Percentiles rank a stretch among this genome's conserved stretches.
phyloP scores from a whole-genome alignment of 2,113 vertebrate species.

The Mixornis gularis region DNA sequence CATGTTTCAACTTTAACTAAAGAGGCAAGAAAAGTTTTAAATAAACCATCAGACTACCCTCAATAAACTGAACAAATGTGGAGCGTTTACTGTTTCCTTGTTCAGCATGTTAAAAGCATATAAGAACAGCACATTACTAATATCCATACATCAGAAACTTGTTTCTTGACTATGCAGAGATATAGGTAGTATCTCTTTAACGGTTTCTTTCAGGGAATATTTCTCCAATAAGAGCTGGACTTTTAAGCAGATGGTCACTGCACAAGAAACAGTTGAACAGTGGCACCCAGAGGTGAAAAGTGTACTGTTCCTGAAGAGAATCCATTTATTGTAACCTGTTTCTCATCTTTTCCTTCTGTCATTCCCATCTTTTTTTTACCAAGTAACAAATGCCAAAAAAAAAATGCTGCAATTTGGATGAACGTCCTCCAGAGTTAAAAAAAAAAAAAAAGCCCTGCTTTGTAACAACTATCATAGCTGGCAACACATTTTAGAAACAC shows the following conservation, averaged over 20 bases:
- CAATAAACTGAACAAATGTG: background rate
- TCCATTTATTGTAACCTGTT: background rate
- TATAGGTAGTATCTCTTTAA: conserved; percentile 64
- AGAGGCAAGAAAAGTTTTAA: background rate
- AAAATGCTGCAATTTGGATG: background rate
- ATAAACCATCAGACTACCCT: background rate
- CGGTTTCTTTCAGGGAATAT: conserved; percentile 51
- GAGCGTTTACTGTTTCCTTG: conserved; percentile 19
- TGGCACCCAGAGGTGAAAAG: conserved; percentile 76
- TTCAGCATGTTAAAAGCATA: conserved; percentile 35
- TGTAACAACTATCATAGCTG: conserved; percentile 4
- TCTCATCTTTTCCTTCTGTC: conserved; percentile 42
- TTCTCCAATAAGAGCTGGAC: conserved; percentile 19
- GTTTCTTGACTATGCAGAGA: conserved; percentile 36
- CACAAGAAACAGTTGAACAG: conserved; percentile 77
- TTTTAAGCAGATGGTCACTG: conserved; percentile 47
- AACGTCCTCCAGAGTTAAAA: background rate
- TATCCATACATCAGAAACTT: conserved; percentile 22
- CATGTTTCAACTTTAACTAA: background rate
- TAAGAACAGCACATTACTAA: conserved; percentile 38
- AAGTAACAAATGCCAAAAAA: conserved; percentile 28
- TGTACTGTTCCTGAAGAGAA: conserved; percentile 45
- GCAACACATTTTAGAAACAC: conserved; percentile 9
- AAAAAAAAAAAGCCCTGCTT: background rate
- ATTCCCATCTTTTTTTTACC: conserved; percentile 15